These are phyloP conservation scores for Brachionus rubens DNA, from an alignment of 1,140 invertebrate species.

Conservation along the genomic window DNA sequence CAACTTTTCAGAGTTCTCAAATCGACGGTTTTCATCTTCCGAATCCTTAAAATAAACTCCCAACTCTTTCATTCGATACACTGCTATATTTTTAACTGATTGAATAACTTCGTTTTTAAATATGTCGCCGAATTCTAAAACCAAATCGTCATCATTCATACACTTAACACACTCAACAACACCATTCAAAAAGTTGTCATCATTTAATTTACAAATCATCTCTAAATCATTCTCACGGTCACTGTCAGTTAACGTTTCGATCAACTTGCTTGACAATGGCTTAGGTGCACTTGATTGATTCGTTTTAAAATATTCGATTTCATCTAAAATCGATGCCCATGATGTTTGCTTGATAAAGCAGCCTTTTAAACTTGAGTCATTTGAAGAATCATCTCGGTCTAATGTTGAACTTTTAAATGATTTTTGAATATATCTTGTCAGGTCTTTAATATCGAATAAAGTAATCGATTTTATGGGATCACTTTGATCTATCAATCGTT, in stretches of 20 bases:
- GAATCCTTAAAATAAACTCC: background rate
- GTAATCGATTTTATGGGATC: background rate
- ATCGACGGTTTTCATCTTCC: background rate
- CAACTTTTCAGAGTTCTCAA: background rate
- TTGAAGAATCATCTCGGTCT: background rate
- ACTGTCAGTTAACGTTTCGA: background rate
- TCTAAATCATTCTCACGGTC: background rate
- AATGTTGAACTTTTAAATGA: background rate
- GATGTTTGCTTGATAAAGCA: background rate
- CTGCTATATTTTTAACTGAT: background rate
- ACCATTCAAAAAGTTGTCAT: background rate
- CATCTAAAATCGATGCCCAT: background rate
- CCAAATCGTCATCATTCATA: background rate
- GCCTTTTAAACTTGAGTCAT: background rate
- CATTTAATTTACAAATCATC: background rate
- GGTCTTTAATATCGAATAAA: slow-evolving; percentile 12
- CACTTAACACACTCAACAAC: background rate
- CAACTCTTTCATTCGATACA: background rate
- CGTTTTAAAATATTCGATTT: background rate
- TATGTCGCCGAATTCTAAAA: background rate
- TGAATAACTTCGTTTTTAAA: background rate
- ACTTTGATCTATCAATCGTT: background rate
- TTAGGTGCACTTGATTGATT: background rate
- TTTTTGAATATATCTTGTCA: background rate
- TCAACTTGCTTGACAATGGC: background rate